Base-by-base conservation (phyloP, 2,113 vertebrate genomes). In the Marmota monax region DNA sequence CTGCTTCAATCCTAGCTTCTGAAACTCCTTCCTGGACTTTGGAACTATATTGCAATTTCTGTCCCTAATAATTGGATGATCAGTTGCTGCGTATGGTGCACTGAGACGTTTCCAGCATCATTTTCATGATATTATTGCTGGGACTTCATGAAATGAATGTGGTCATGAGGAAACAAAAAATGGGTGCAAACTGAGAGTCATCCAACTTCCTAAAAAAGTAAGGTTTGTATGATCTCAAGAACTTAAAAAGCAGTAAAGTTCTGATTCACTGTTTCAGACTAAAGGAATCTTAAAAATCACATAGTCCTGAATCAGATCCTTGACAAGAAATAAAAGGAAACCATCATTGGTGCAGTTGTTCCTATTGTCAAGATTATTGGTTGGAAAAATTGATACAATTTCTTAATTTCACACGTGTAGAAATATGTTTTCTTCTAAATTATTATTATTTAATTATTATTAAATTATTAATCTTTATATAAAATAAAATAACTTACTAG, bases 101-200 rank as follows among this genome's bases (percentile, higher is more conserved):
- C 2, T 10, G 20, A 58, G 67, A 53, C 65, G 18, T 70, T 85
- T 48, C 32, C 5, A 78, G 8, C 13, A 42, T 61, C 34, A 69
- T 72, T 84, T 93, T 14, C 79, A 1, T 37, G 34, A 22, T 22
- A 25, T 79, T 69, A 32, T 34, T 51, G 32, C 32, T 61, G n/a
- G 84, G 8, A 74, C 7, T 63, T 77, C 8, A 87, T 39, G n/a
- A 63, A 61, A 37, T 78, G 0, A 45, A 42, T 74, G 14, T 85
- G 29, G 8, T 61, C 8, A 20, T 16, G 11, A 88, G 7, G 6
- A 78, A 84, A 53, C 18, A 39, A 42, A 25, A 79, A 11, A 76
- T 1, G 17, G 17, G 0, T 4, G 0, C 18, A 84, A 48, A 9
- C 51, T 69, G 37, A 37, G 7, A 4, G 14, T 42, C 29, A 63